Conservation (phyloP, 1,140 invertebrate genomes). For the Copidosoma floridanum region DNA sequence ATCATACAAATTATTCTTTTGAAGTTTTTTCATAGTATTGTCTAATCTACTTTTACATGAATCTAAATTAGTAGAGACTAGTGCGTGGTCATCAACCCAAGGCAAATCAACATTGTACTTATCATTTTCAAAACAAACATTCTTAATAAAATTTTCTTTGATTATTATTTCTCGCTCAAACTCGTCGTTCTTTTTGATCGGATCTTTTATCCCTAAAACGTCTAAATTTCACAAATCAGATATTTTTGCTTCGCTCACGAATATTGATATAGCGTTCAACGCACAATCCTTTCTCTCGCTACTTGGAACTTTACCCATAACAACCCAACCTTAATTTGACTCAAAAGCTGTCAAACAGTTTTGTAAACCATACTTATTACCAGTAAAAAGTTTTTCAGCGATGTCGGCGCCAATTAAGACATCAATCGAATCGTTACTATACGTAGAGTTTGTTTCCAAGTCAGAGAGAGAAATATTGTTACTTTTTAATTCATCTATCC, state of each 20-base stretch:
- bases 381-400: not conserved
- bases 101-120: conserved; percentile 8
- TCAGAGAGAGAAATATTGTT: conserved; percentile 27
- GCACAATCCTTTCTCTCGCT: not conserved
- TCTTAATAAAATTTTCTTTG: conserved; percentile 14
- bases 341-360: conserved; percentile 31
- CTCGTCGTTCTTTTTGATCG: not conserved
- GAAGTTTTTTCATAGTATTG: conserved; percentile 30
- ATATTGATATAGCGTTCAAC: not conserved
- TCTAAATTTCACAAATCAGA: not conserved
- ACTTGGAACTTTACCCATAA: conserved; percentile 29
- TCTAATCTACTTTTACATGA: conserved; percentile 31
- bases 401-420: conserved; percentile 5
- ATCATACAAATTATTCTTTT: not conserved
- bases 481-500: conserved; percentile 12
- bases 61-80: conserved; percentile 26
- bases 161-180: not conserved
- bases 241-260: not conserved
- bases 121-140: not conserved
- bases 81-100: conserved; percentile 7
- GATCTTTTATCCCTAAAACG: not conserved
- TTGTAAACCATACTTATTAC: conserved; percentile 3
- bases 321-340: conserved; percentile 33
- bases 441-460: conserved; percentile 13
- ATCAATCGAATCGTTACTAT: not conserved